Evolutionary conservation across 2,888 invertebrate genomes (phyloP), one percentile per base, ranked within the genome.

Genomic region (Leptinotarsa peninsularis): DNA sequence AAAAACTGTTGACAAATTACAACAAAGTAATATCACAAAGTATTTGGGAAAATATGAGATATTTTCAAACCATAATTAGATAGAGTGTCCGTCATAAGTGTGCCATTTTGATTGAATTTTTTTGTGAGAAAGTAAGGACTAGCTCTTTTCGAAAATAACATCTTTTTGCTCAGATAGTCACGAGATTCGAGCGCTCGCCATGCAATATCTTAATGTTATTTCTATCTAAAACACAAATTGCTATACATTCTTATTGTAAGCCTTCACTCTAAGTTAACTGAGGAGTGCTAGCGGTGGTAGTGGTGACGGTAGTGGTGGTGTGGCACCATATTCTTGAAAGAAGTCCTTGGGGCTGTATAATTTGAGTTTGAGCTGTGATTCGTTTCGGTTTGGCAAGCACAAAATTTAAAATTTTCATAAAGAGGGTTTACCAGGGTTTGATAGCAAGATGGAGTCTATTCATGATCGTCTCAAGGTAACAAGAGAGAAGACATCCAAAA

Each of bases 181-280:
- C 74, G 83, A 82, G 83, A 83, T 83, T 85, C 85, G 86, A 86
- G 85, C 17, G 13, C 85, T 84, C 79, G 63, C 83, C 85, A 85
- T 86, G 84, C 85, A 83, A 77, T 83, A 83, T 83, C 83, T 81
- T 81, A 77, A 80, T 77, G 71, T 80, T 70, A 70, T 49, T 67
- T 81, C 82, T 83, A 83, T 78, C 83, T 85, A 86, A 85, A 86
- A 86, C 86, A 86, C 85, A 86, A 85, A 85, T 84, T 82, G 84
- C 85, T 86, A 84, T 84, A 83, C 83, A 79, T 79, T 76, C 78
- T 82, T 84, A 84, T 83, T 84, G 84, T 83, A 85, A 85, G 85
- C 85, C 84, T 83, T 82, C 81, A 43, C 43, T 83, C 83, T 85
- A 85, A 82, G 83, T 86, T 83, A 85, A 86, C 84, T 81, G 82